Evolutionary conservation across 1,140 invertebrate species (phyloP), one percentile per base, ranked within the genome.

Genomic region (Pogonognathellus flavescens): DNA sequence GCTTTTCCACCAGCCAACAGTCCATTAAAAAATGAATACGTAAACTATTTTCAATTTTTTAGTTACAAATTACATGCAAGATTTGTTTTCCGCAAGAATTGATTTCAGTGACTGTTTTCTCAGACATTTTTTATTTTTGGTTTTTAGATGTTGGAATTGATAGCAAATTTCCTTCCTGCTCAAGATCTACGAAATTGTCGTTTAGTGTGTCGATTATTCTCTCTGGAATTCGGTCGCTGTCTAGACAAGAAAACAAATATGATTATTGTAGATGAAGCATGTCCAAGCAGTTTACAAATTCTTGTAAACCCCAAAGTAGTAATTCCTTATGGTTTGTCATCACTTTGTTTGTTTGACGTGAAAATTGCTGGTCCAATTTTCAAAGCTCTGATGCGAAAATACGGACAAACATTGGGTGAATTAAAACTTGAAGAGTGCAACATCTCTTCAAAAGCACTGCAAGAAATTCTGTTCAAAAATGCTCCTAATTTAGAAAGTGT

Each of bases 371-470:
- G 70, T 18, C n/a, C 25, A 16, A 20, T 76, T 18, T 76, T 76
- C 70, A 49, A 16, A 31, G 66, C 62, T 10, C 49, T 85, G 1
- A 60, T 85, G 5, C 1, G 11, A 53, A 25, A 20, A 20, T 85
- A 62, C 25, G 84, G 84, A 7, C 10, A 50, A 16, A 82, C 84
- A 1, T 25, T 85, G 11, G 25, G 72, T 10, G 57, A 55, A 8
- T 22, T 85, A 18, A 81, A 60, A 53, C 57, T 85, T 10, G 84
- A 85, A 53, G 84, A 82, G 20, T 85, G 84, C 50, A 82, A 41
- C 49, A 20, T 66, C 16, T 18, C 53, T 20, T 18, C 49, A 7
- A 7, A 49, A 8, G n/a, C 80, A 1, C 25, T 85, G 16, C 49
- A 52, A n/a, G 31, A 81, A 8, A 53, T 85, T 76, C 49, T 85